phyloP scores from a whole-genome alignment of 2,113 vertebrate species.

The Pollimyrus isidori region DNA sequence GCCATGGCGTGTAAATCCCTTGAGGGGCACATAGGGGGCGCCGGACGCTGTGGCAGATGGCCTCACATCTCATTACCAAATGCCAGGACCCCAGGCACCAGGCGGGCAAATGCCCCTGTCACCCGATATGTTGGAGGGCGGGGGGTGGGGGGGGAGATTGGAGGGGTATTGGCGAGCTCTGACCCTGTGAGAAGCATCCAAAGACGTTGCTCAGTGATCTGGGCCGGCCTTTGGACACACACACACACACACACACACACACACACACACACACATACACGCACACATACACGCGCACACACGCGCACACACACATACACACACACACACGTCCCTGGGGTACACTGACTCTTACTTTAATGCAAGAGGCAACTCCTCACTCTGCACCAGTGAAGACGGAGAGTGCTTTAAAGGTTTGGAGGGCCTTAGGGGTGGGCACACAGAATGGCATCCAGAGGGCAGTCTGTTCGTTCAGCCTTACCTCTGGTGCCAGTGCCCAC shows the following conservation, averaged over 20 bases:
- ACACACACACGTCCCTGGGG: background rate
- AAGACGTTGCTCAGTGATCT: background rate
- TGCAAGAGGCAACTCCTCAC: background rate
- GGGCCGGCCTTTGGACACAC: background rate
- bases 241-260: background rate
- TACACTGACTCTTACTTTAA: background rate
- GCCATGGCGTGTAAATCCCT: conserved; percentile 28
- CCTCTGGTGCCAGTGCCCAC: too few species aligned
- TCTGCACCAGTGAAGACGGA: background rate
- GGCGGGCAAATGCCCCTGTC: conserved; percentile 40
- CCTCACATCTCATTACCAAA: conserved; percentile 46
- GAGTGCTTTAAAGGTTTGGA: background rate
- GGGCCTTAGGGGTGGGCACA: too few species aligned
- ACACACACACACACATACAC: background rate
- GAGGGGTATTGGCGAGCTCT: background rate
- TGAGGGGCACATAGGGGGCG: conserved; percentile 31
- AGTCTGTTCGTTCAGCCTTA: too few species aligned
- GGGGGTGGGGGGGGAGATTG: background rate
- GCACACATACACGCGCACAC: background rate
- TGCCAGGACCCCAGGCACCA: conserved; percentile 45
- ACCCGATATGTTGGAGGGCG: conserved; percentile 28
- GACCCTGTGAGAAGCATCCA: background rate
- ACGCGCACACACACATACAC: background rate
- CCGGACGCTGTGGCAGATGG: conserved; percentile 43
- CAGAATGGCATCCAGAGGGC: too few species aligned